phyloP scores from a whole-genome alignment of 2,113 vertebrate genomes.

The Strigops habroptila region DNA sequence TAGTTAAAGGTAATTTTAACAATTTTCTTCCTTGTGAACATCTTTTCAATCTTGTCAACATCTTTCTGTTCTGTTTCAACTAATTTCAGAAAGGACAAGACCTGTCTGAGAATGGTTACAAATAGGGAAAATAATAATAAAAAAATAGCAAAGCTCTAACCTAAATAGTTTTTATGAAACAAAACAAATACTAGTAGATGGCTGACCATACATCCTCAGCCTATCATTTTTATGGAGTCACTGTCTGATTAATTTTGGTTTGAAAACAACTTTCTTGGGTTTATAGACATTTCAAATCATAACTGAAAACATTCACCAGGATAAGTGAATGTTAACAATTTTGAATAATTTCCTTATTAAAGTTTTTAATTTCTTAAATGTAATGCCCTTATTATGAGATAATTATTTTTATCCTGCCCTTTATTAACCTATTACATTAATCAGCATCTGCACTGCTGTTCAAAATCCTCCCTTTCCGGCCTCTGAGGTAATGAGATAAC shows the following conservation, averaged over 20 bases:
- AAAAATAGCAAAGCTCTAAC: neutral
- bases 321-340: neutral
- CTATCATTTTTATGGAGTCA: neutral
- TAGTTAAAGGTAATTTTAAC: neutral
- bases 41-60: neutral
- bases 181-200: neutral
- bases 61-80: neutral
- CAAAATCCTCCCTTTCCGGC: constrained; percentile 15
- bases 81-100: neutral
- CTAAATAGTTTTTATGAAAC: neutral
- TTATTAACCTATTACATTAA: constrained; percentile 56
- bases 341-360: constrained; percentile 22
- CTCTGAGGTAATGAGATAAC: constrained; percentile 42
- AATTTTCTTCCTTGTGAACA: neutral
- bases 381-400: neutral
- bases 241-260: neutral
- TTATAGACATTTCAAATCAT: neutral
- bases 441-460: constrained; percentile 25
- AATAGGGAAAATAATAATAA: neutral
- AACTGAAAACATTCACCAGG: neutral
- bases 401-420: constrained; percentile 34
- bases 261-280: neutral
- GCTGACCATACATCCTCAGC: neutral
- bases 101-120: neutral
- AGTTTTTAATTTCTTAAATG: constrained; percentile 19